Base-by-base conservation (phyloP, 1,140 invertebrate species). In the Drosophila sulfurigaster region DNA sequence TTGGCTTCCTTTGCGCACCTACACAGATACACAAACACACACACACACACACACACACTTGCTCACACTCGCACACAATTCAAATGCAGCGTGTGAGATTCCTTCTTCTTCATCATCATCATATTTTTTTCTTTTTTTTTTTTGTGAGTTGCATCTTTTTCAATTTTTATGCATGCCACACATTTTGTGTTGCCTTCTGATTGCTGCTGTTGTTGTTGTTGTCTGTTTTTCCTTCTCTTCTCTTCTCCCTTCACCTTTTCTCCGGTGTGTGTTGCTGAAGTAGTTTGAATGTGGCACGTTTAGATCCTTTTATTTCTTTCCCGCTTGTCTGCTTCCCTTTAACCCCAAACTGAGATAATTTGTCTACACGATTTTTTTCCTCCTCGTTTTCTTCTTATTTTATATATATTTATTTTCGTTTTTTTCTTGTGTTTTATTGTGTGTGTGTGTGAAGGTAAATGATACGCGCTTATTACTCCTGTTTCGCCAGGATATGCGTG, bases 211-310 rank as follows among this genome's bases (percentile, higher is more conserved):
- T 38, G 35, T 78, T 77, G 57, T 58, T 65, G 76, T 49, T 63
- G 49, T 76, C 30, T 62, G 16, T 16, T 4, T 25, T 25, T 4
- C 3, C 20, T 25, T 25, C 3, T 4, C 25, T 63, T 69, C 51
- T 68, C 41, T 56, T 66, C 43, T 67, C 6, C 13, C 81, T 43
- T 66, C 74, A 81, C 74, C 32, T 74, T 60, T 56, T 56, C 35
- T 43, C 32, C 51, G 20, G 54, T 57, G 49, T 43, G 58, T 49
- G 67, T 38, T 62, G 74, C 62, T 81, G 62, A 85, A 85, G 81
- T 86, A 85, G 81, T 79, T 86, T 87, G 82, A 82, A 88, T 88
- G 82, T 87, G 79, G 82, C 83, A 87, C 83, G 82, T 87, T 87
- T 87, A 69, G 25, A 48, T 63, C 20, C 60, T 72, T 54, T 65